Evolutionary conservation across 2,888 invertebrate species (phyloP).

Genomic region (Drosophila algonquin): DNA sequence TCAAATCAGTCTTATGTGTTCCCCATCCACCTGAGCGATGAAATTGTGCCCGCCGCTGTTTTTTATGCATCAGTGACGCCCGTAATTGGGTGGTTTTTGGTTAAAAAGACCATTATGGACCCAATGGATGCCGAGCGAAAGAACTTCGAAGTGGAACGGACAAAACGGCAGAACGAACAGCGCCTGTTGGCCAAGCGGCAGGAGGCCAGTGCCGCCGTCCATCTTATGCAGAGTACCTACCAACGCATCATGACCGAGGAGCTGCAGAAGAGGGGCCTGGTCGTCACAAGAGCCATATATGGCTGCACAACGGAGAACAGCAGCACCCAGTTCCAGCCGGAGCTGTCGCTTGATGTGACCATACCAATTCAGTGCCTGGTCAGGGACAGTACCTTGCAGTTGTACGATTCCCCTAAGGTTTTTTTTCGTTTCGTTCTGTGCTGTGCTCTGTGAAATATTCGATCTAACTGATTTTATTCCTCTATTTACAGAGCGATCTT

Average conservation of each 20-base stretch:
- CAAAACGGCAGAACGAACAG: constrained; percentile 90
- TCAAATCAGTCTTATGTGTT: constrained; percentile 95
- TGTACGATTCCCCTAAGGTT: constrained; percentile 95
- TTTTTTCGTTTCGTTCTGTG: background rate
- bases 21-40: constrained; percentile 95
- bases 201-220: constrained; percentile 94
- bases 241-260: constrained; percentile 92
- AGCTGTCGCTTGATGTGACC: constrained; percentile 92
- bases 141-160: constrained; percentile 91
- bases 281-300: constrained; percentile 93
- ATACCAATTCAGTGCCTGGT: constrained; percentile 97
- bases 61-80: constrained; percentile 97
- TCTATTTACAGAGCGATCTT: constrained; percentile 91
- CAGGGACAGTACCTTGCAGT: constrained; percentile 93
- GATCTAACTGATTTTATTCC: background rate
- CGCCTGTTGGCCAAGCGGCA: constrained; percentile 90
- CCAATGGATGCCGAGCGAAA: constrained; percentile 92
- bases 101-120: constrained; percentile 94
- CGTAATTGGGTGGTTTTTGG: constrained; percentile 90
- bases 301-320: constrained; percentile 86
- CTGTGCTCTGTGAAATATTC: background rate
- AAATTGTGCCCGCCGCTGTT: constrained; percentile 93
- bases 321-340: constrained; percentile 76
- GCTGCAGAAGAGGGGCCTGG: constrained; percentile 91
- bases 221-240: constrained; percentile 96